These are phyloP conservation scores for Schrankia costaestrigalis DNA, from an alignment of 2,888 invertebrate species.

Conservation along the genomic window DNA sequence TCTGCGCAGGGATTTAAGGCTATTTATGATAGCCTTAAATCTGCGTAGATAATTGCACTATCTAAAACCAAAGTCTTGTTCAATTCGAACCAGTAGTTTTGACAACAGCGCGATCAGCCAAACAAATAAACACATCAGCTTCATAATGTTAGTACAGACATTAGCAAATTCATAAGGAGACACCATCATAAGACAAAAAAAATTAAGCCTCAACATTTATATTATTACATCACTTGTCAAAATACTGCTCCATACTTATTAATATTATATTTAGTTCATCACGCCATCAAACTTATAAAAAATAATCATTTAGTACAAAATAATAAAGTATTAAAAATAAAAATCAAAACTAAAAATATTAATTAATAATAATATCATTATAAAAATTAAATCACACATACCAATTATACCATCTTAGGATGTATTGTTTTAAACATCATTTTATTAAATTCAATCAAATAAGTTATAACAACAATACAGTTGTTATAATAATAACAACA, in stretches of 20 bases:
- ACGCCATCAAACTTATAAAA: slow-evolving; percentile 49
- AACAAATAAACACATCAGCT: no score
- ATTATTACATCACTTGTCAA: slow-evolving; percentile 60
- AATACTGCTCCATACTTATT: slow-evolving; percentile 59
- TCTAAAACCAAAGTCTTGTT: no score
- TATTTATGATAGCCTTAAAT: no score
- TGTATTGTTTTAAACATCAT: slow-evolving; percentile 55
- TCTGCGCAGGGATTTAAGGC: no score
- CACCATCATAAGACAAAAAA: slow-evolving; percentile 32
- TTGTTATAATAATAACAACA: slow-evolving; percentile 71
- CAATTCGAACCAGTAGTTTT: no score
- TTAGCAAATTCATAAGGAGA: slow-evolving; percentile 33
- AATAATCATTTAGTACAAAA: slow-evolving; percentile 45
- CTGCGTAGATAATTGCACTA: no score
- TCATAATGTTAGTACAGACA: slow-evolving; percentile 12
- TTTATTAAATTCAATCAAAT: slow-evolving; percentile 72
- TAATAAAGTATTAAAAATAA: no score
- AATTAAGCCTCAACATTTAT: slow-evolving; percentile 62
- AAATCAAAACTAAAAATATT: slow-evolving; percentile 41
- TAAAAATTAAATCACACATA: slow-evolving; percentile 65
- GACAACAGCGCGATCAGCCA: no score
- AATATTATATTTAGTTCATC: slow-evolving; percentile 39
- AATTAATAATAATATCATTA: slow-evolving; percentile 54
- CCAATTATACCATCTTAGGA: slow-evolving; percentile 51
- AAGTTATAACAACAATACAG: slow-evolving; percentile 71